Evolutionary conservation across 1,140 invertebrate genomes (phyloP).

Genomic region (Lepidurus arcticus): DNA sequence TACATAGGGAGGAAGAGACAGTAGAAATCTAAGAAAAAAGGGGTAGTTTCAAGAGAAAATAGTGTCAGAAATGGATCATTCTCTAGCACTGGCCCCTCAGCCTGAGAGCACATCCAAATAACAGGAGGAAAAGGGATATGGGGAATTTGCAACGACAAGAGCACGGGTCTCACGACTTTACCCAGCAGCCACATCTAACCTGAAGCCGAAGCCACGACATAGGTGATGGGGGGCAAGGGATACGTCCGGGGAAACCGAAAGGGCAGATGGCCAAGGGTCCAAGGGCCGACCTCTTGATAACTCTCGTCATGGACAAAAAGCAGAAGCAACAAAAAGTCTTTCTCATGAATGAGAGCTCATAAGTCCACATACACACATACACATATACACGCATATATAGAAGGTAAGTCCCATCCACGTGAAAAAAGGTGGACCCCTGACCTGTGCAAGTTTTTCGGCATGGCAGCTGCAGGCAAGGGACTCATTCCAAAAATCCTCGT

Average conservation of each 20-base stretch:
- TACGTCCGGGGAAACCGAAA: neutral
- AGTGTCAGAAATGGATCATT: too few species aligned
- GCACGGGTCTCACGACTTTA: conserved; percentile 18
- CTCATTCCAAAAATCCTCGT: neutral
- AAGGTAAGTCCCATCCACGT: conserved; percentile 13
- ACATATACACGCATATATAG: neutral
- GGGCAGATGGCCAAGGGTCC: conserved; percentile 16
- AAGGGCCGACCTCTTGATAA: conserved; percentile 17
- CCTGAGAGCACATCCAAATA: neutral
- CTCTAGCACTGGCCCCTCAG: too few species aligned
- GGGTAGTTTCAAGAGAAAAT: too few species aligned
- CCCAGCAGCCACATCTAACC: neutral
- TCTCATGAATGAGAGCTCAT: neutral
- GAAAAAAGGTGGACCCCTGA: neutral
- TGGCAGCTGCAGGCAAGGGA: conserved; percentile 1
- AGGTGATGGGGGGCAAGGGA: neutral
- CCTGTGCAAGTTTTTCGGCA: neutral
- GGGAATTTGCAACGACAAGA: neutral
- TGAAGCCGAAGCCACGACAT: neutral
- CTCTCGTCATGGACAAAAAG: conserved; percentile 15
- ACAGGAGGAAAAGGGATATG: neutral
- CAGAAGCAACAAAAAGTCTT: neutral
- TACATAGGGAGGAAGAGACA: neutral
- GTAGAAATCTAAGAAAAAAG: too few species aligned
- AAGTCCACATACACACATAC: neutral